phyloP scores from a whole-genome alignment of 2,888 invertebrate species.

The Neocrepidodera transversa region DNA sequence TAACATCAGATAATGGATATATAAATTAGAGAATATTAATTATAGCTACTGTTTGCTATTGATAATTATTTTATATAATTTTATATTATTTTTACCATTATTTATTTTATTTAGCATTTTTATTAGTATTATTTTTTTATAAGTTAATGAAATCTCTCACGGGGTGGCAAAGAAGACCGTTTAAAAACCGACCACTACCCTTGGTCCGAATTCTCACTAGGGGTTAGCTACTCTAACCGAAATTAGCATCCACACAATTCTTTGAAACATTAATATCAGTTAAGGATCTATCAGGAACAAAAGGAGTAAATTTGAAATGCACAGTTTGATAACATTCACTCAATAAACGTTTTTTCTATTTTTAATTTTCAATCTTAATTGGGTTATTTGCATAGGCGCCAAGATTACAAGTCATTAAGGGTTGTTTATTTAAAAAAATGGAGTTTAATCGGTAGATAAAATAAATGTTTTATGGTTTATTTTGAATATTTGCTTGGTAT shows the following conservation, averaged over 20 bases:
- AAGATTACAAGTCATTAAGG: constrained; percentile 12
- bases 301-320: constrained; percentile 38
- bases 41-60: constrained; percentile 12
- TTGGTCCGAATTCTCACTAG: constrained; percentile 21
- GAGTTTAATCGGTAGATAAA: too few relatives aligned
- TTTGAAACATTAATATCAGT: constrained; percentile 35
- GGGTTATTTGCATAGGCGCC: constrained; percentile 28
- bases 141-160: not conserved
- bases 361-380: constrained; percentile 18
- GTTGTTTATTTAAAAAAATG: not conserved
- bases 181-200: constrained; percentile 13
- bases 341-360: constrained; percentile 18
- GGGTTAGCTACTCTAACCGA: constrained; percentile 31
- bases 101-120: too few relatives aligned
- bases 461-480: too few relatives aligned
- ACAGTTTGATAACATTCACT: constrained; percentile 38
- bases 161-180: not conserved
- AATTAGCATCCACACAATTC: constrained; percentile 32
- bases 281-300: constrained; percentile 36
- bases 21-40: constrained; percentile 2
- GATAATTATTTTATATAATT: too few relatives aligned
- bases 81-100: too few relatives aligned
- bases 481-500: too few relatives aligned
- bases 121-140: too few relatives aligned
- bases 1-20: constrained; percentile 1